phyloP scores from a whole-genome alignment of 2,113 vertebrate species.

The Carassius auratus region DNA sequence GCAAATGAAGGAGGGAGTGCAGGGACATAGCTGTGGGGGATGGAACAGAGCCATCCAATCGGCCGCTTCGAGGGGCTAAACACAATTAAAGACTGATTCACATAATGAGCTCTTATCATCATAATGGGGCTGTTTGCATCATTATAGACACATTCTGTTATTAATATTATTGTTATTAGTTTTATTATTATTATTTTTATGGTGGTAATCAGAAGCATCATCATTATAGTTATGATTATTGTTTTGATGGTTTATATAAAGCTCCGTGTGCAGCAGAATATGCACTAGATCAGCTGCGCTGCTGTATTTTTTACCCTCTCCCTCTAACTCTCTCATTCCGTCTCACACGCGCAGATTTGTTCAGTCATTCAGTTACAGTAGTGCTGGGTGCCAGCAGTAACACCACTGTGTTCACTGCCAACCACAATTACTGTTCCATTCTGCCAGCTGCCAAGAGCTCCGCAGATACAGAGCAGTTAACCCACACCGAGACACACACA shows the following conservation, averaged over 20 bases:
- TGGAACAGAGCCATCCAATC: slow-evolving; percentile 53
- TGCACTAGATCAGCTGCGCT: not conserved
- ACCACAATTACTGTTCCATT: slow-evolving; percentile 68
- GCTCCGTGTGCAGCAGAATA: slow-evolving; percentile 31
- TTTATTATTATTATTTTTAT: slow-evolving; percentile 46
- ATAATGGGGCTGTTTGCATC: slow-evolving; percentile 53
- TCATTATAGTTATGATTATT: slow-evolving; percentile 48
- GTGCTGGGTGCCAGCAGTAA: slow-evolving; percentile 60
- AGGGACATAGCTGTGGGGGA: slow-evolving; percentile 15
- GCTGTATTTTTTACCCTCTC: slow-evolving; percentile 46
- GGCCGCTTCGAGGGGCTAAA: slow-evolving; percentile 51
- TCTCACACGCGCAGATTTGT: slow-evolving; percentile 59
- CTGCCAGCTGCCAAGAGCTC: slow-evolving; percentile 57
- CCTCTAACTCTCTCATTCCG: not conserved
- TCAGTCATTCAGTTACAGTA: slow-evolving; percentile 61
- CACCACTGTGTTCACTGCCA: slow-evolving; percentile 66
- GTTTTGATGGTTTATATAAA: slow-evolving; percentile 50
- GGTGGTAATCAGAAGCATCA: slow-evolving; percentile 16
- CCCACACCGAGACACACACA: slow-evolving; percentile 47
- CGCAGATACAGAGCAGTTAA: slow-evolving; percentile 60
- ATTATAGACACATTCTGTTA: slow-evolving; percentile 56
- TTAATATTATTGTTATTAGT: slow-evolving; percentile 54
- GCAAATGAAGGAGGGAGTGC: slow-evolving; percentile 28
- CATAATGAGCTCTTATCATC: slow-evolving; percentile 57
- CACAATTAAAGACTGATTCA: slow-evolving; percentile 57